Conservation (phyloP, 2,888 invertebrate species). For the Cheilosia pagana region DNA sequence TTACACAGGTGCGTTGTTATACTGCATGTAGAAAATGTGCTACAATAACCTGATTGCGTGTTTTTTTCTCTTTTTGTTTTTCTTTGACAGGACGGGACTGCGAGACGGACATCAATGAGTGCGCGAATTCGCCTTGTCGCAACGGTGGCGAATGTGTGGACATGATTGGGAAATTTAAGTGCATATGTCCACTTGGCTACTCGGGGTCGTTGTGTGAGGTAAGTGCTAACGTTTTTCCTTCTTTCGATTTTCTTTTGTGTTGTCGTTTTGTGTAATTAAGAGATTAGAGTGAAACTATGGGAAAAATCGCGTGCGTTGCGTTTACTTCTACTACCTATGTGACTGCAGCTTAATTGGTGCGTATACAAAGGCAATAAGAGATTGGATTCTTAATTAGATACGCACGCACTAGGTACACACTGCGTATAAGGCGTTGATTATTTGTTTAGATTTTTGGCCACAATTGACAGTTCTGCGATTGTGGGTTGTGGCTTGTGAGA, state of each 20-base stretch:
- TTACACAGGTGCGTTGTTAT: constrained; percentile 86
- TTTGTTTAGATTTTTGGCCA: constrained; percentile 49
- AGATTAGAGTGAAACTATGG: constrained; percentile 70
- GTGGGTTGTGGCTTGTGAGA: not conserved
- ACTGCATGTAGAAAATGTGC: constrained; percentile 28
- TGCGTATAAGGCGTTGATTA: constrained; percentile 51
- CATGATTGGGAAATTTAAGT: constrained; percentile 92
- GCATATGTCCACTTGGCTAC: constrained; percentile 95
- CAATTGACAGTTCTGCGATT: constrained; percentile 28
- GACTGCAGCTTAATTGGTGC: constrained; percentile 49
- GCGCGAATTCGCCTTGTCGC: constrained; percentile 92
- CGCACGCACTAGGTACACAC: constrained; percentile 56
- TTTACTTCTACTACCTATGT: constrained; percentile 4
- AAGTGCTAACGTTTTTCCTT: constrained; percentile 78
- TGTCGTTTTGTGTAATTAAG: constrained; percentile 65
- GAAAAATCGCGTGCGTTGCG: constrained; percentile 55
- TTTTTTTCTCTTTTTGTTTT: constrained; percentile 73
- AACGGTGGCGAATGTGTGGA: constrained; percentile 96
- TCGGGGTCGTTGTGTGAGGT: constrained; percentile 95
- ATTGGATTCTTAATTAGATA: constrained; percentile 62
- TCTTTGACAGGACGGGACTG: constrained; percentile 88
- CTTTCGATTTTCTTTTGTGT: constrained; percentile 25
- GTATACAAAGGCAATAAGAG: constrained; percentile 55
- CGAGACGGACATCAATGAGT: constrained; percentile 94
- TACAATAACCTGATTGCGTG: constrained; percentile 61